These are phyloP conservation scores for Psilopogon haemacephalus DNA, from an alignment of 2,113 vertebrate species.

Conservation along the genomic window DNA sequence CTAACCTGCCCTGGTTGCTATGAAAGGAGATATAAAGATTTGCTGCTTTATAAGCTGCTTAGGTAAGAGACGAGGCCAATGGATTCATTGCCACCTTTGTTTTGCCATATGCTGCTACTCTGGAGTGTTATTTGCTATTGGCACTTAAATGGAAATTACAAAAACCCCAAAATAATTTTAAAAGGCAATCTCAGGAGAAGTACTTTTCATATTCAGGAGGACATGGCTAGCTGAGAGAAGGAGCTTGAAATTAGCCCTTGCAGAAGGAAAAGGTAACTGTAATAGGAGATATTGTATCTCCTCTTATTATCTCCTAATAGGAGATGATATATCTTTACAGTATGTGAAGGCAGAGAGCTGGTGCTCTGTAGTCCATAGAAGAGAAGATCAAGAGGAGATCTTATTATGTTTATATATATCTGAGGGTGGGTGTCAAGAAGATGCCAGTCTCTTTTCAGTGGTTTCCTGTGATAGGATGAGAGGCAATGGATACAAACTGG, in stretches of 20 bases:
- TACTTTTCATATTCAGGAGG: rapidly evolving
- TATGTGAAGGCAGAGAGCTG: background rate
- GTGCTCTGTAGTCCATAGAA: too few relatives aligned
- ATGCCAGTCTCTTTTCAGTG: too few relatives aligned
- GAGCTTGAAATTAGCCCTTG: background rate
- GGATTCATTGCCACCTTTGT: background rate
- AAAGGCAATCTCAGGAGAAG: background rate
- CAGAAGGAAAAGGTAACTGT: background rate
- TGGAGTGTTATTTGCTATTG: background rate
- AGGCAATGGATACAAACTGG: too few relatives aligned
- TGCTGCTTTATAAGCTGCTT: background rate
- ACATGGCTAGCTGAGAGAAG: background rate
- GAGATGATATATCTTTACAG: too few relatives aligned
- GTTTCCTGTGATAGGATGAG: too few relatives aligned
- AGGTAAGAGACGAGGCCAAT: background rate
- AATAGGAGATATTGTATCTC: background rate
- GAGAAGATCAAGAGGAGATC: too few relatives aligned
- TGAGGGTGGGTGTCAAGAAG: too few relatives aligned
- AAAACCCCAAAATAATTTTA: background rate
- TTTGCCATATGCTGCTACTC: background rate
- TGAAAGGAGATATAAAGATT: background rate
- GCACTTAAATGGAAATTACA: background rate
- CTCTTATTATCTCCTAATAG: too few relatives aligned
- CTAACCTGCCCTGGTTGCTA: background rate
- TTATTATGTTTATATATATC: too few relatives aligned